Evolutionary conservation across 2,888 invertebrate species (phyloP), one percentile per base, ranked within the genome.

Genomic region (Coremacera marginata): DNA sequence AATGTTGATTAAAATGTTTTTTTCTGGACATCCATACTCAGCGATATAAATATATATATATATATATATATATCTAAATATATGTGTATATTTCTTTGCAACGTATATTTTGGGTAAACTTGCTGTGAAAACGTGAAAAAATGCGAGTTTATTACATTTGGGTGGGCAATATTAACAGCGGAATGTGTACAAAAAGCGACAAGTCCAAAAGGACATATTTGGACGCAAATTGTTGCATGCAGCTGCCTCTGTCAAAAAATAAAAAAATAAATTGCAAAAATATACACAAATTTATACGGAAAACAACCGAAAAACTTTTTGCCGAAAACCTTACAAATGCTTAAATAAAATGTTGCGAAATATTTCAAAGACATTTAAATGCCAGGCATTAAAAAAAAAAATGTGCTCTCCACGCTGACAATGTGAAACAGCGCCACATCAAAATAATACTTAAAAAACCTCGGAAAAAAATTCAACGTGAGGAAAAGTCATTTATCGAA

Each of bases 1-100:
- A 77, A 77, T 77, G 77, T 77, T 77, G 77, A 77, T 77, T 77
- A 77, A 77, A 73, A 77, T 77, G 60, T 72, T 77, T 70, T 77
- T 76, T 22, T 49, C 11, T 16, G 37, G 19, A 19, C 16, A n/a
- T 37, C 11, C 3, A n/a, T 16, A 31, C 63, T 63, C 34, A 27
- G 2, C 7, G 14, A 9, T 2, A 9, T 34, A 27, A 34, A 22
- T 34, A 27, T 27, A n/a, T 34, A 9, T 8, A 16, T 63, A 27
- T 34, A 34, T 34, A 8, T 65, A 31, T 5, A 62, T 16, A 31
- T 63, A 49, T 73, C 49, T 73, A 16, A 5, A 8, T 19, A 70
- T 31, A 34, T 70, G 27, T 72, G 49, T 73, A 14, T 25, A 25
- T 11, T 5, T 22, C 44, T 22, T 60, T 71, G n/a, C 14, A 19